These are phyloP conservation scores for Pentalonia nigronervosa DNA, from an alignment of 1,140 invertebrate species.

Conservation along the genomic window DNA sequence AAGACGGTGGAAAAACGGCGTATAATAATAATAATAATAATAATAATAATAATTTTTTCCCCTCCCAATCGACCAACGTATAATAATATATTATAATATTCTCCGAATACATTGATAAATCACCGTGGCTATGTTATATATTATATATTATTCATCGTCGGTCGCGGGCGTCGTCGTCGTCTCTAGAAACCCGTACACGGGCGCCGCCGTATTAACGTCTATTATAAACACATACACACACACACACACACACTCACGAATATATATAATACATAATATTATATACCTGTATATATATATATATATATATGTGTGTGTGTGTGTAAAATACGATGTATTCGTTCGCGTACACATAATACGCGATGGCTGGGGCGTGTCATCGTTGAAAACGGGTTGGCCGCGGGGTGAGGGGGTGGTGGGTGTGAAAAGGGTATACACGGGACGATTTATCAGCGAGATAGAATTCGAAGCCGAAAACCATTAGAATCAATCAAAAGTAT, in stretches of 20 bases:
- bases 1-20: neutral
- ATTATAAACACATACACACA: neutral
- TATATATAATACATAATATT: no score
- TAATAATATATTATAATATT: neutral
- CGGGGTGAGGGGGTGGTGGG: neutral
- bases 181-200: neutral
- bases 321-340: neutral
- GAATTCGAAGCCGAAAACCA: constrained; percentile 45
- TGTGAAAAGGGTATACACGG: neutral
- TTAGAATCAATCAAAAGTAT: constrained; percentile 55
- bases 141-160: constrained; percentile 2
- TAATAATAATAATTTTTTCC: neutral
- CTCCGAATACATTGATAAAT: neutral
- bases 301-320: no score
- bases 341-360: neutral
- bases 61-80: neutral
- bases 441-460: constrained; percentile 47
- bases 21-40: neutral
- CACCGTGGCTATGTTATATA: neutral
- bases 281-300: no score
- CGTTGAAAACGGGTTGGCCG: no score
- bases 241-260: neutral
- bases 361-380: neutral
- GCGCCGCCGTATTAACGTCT: neutral
- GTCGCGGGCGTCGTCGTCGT: neutral